These are phyloP conservation scores for Phylloscopus trochilus DNA, from an alignment of 2,113 vertebrate genomes.

Conservation along the genomic window DNA sequence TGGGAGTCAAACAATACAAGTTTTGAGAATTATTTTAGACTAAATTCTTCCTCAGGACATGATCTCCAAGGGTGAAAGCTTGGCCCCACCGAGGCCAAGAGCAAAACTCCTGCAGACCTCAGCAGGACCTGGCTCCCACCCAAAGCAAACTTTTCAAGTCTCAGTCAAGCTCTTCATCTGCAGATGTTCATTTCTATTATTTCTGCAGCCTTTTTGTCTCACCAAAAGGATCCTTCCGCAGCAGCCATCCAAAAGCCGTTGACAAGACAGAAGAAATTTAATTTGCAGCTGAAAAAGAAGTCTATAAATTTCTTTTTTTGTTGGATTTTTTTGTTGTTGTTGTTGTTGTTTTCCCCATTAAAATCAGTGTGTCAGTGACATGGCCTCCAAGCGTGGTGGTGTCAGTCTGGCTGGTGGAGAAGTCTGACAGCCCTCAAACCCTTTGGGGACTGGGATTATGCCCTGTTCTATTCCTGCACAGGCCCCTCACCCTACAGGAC, in stretches of 20 bases:
- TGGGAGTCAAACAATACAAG: neutral
- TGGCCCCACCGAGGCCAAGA: neutral
- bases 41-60: conserved; percentile 10
- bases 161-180: conserved; percentile 2
- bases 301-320: neutral
- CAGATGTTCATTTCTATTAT: neutral
- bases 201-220: conserved; percentile 15
- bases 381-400: accelerated
- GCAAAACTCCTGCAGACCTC: conserved; percentile 41
- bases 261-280: conserved; percentile 2
- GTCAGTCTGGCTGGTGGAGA: neutral
- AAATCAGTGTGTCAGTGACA: neutral
- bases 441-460: neutral
- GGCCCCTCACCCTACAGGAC: neutral
- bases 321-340: neutral
- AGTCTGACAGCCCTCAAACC: neutral
- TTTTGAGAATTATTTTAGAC: conserved; percentile 12
- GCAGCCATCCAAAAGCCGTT: neutral
- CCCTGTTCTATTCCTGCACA: neutral
- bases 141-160: conserved; percentile 36
- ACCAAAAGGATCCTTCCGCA: neutral
- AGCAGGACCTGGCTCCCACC: conserved; percentile 23
- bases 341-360: neutral
- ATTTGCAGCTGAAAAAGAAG: conserved; percentile 5
- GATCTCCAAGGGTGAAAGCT: neutral